Evolutionary conservation across 2,797 vertebrate genomes (phyloP).

Genomic region (Lacerta viridis): DNA sequence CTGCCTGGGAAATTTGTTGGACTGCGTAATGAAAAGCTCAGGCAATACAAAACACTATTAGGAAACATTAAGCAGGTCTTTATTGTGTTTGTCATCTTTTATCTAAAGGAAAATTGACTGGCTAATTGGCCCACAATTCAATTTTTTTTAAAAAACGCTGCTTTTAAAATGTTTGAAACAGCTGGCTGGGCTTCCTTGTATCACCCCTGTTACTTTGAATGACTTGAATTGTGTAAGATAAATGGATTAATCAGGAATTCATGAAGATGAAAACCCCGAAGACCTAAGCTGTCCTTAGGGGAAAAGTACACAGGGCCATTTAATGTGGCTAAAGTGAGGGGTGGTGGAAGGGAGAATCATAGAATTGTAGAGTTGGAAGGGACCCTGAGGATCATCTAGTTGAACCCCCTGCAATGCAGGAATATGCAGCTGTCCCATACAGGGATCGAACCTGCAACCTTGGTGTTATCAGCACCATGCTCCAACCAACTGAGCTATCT

Average conservation of each 20-base stretch:
- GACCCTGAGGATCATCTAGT: no score
- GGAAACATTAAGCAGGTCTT: constrained; percentile 71
- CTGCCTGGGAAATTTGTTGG: constrained; percentile 63
- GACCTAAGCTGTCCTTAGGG: constrained; percentile 41
- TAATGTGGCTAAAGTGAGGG: constrained; percentile 26
- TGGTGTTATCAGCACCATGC: no score
- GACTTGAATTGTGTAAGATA: constrained; percentile 49
- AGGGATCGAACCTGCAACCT: no score
- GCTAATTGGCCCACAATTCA: constrained; percentile 74
- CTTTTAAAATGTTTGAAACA: constrained; percentile 61
- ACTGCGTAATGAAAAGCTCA: constrained; percentile 74
- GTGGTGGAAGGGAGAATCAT: constrained; percentile 24
- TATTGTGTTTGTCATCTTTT: constrained; percentile 69
- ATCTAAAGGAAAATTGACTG: constrained; percentile 68
- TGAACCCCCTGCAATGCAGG: no score
- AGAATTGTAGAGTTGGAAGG: no score
- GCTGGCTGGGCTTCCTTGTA: constrained; percentile 65
- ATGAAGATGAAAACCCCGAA: constrained; percentile 46
- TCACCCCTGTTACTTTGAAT: constrained; percentile 45
- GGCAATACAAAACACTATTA: constrained; percentile 66
- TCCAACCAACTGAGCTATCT: no score
- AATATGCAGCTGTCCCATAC: no score
- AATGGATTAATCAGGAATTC: constrained; percentile 58
- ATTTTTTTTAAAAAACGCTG: constrained; percentile 65
- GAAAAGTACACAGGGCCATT: constrained; percentile 32